Percentiles rank a stretch among this genome's conserved stretches.
These are phyloP conservation scores for Zaprionus taronus DNA, from an alignment of 1,140 invertebrate species.

Conservation along the genomic window DNA sequence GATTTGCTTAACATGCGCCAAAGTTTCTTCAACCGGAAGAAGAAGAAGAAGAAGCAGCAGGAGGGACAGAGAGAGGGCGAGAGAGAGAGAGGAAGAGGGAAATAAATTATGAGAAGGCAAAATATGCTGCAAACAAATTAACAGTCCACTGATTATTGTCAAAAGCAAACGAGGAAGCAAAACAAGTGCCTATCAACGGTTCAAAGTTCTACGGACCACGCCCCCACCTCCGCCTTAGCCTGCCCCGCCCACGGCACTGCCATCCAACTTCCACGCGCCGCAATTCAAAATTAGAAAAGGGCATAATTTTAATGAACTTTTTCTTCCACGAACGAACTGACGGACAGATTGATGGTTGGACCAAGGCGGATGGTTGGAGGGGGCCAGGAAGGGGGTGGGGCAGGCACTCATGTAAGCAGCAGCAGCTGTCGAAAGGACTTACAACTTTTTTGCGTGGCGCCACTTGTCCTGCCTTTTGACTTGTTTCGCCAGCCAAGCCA, in stretches of 20 bases:
- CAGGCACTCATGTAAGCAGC: constrained; percentile 57
- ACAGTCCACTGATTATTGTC: constrained; percentile 82
- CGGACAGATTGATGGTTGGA: not conserved
- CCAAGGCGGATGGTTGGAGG: not conserved
- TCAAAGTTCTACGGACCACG: constrained; percentile 24
- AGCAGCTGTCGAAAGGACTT: constrained; percentile 79
- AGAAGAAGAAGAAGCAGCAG: constrained; percentile 45
- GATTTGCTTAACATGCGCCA: constrained; percentile 73
- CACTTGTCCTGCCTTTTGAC: constrained; percentile 68
- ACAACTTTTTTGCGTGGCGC: constrained; percentile 60
- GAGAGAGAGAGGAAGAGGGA: constrained; percentile 1
- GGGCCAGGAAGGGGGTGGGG: not conserved
- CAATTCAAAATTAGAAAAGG: constrained; percentile 79
- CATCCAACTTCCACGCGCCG: not conserved
- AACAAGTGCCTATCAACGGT: constrained; percentile 73
- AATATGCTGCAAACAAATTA: constrained; percentile 71
- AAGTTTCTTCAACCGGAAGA: constrained; percentile 80
- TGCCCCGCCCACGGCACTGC: not conserved
- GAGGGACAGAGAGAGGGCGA: not conserved
- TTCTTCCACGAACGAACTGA: constrained; percentile 42
- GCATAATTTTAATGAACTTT: constrained; percentile 84
- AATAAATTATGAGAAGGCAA: constrained; percentile 43
- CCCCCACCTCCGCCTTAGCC: not conserved
- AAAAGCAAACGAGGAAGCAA: constrained; percentile 76
- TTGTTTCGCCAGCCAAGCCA: constrained; percentile 40